Evolutionary conservation across 2,888 invertebrate genomes (phyloP), one percentile per base, ranked within the genome.

Genomic region (Cerastis leucographa): DNA sequence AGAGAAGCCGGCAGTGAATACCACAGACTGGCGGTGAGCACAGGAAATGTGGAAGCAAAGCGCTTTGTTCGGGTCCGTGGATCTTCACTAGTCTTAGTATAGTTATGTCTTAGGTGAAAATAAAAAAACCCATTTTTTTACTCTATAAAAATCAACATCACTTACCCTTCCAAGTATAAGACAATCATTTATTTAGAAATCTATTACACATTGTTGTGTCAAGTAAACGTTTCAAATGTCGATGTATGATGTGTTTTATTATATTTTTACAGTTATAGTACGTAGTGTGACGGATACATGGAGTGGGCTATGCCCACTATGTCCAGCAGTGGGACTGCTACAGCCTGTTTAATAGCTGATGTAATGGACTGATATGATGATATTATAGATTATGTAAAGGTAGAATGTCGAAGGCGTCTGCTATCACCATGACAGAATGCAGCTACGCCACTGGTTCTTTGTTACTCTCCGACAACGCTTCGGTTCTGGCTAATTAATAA

Each of bases 181-280:
- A 71, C 54, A 70, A 35, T 74, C 5, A 49, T 76, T 67, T 56
- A 49, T 44, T 35, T 35, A 35, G 35, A 59, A 80, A 66, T 67
- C n/a, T 81, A 66, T 61, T 65, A 68, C 11, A 51, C 29, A 64
- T 17, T 64, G 29, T 61, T 46, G 25, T 44, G 29, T 46, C 19
- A 11, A 49, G 29, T 62, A 12, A 62, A 64, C 22, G 66, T 64
- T 80, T 49, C 6, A 25, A 75, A 71, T 76, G 82, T 73, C 42
- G 79, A 78, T 73, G 9, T 67, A 74, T 73, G 59, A 46, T 74
- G 65, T 65, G 65, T 69, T 75, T 19, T 11, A 56, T 17, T 17
- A 42, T 17, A 61, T 25, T 17, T n/a, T 56, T 8, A 22, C 12
- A 7, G 19, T 44, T 7, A 12, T 3, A 7, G 56, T 35, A 62